These are phyloP conservation scores for Fissipunctia ypsillon DNA, from an alignment of 2,888 invertebrate genomes.

Conservation along the genomic window DNA sequence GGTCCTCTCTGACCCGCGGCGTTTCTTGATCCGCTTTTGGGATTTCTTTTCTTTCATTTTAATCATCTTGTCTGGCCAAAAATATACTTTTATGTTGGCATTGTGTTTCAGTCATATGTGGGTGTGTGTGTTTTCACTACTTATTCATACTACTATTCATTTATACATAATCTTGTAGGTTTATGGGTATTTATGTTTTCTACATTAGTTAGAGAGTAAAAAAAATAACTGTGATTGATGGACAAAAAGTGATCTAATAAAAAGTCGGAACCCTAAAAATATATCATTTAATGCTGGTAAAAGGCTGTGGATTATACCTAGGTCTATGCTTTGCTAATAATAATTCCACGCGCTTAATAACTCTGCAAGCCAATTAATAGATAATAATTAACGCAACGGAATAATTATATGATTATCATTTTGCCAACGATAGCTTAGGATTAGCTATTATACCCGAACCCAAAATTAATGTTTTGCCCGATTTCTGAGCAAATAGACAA, in stretches of 20 bases:
- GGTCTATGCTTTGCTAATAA: background rate
- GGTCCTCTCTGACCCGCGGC: conserved; percentile 1
- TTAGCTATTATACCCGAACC: conserved; percentile 17
- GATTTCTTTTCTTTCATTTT: conserved; percentile 3
- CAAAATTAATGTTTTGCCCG: background rate
- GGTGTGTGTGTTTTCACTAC: background rate
- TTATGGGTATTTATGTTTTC: background rate
- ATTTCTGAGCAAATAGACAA: conserved; percentile 15
- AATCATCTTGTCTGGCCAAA: conserved; percentile 7
- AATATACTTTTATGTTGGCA: background rate
- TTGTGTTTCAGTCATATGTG: background rate
- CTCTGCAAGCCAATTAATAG: conserved; percentile 18
- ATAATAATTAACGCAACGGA: background rate
- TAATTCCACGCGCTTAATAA: background rate
- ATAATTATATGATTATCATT: conserved; percentile 33
- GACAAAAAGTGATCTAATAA: background rate
- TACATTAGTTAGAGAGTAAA: background rate
- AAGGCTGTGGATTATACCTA: background rate
- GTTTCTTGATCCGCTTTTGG: background rate
- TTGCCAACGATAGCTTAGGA: background rate
- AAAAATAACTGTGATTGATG: background rate
- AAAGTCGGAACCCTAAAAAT: background rate
- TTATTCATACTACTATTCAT: background rate
- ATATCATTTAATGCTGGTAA: background rate
- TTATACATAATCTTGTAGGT: background rate